Base-by-base conservation (phyloP, 2,888 invertebrate species). In the Operophtera brumata region DNA sequence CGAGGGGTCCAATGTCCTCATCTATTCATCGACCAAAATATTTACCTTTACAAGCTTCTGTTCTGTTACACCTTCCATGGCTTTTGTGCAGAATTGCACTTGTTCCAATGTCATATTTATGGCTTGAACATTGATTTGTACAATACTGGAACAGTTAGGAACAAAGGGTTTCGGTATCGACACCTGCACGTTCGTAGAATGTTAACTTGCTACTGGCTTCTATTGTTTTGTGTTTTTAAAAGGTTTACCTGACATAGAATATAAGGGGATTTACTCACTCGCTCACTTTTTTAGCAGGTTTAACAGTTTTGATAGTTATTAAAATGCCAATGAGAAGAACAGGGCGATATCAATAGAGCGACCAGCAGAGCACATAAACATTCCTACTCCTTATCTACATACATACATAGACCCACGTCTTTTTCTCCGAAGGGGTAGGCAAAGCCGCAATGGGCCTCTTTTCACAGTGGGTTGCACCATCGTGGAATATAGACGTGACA, bases 11-110 rank as follows among this genome's bases (percentile, higher is more conserved):
- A 55, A 51, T 60, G 52, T 61, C 40, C 41, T 11, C 13, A 14
- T 46, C 80, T 79, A 82, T 82, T 71, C 51, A 59, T 45, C 54
- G 64, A 80, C 85, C 85, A 84, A 84, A 85, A 84, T 84, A 85
- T 85, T 84, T 81, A 85, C 82, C 73, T 70, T 65, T 71, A 65
- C 53, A 40, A 64, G 71, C 77, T 73, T 54, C 64, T 65, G 68
- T 65, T 48, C 40, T 28, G 34, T 54, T 41, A 47, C 51, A 54
- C 58, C 54, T 64, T 53, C 13, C 8, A 34, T 34, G 47, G 32
- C 49, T 47, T 56, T 56, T 46, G 44, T 44, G 46, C 2, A 0
- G 6, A n/a, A 11, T 46, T 20, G 35, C 70, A 69, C 70, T 75
- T 69, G 70, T 63, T 47, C 47, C 41, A 44, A 67, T 66, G 61